Evolutionary conservation across 2,797 vertebrate genomes (phyloP).

Genomic region (Phylloscopus collybita): DNA sequence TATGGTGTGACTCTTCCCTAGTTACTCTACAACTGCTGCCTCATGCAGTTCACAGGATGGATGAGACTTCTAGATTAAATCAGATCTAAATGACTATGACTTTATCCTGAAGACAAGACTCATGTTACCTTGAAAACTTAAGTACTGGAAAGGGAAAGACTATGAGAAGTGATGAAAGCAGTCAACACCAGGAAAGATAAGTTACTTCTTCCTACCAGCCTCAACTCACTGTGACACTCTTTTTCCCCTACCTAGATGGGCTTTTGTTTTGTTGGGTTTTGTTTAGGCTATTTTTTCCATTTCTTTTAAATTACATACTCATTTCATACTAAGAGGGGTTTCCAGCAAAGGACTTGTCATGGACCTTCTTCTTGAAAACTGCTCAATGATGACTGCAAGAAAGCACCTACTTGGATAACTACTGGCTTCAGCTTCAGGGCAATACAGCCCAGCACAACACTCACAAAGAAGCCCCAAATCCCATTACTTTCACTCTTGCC

Average conservation of each 20-base stretch:
- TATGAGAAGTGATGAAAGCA: not conserved
- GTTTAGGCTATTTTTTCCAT: not conserved
- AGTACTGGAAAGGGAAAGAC: not conserved
- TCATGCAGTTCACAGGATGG: not conserved
- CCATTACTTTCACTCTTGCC: not conserved
- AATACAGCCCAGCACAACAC: not conserved
- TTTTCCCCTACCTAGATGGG: not conserved
- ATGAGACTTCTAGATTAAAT: not conserved
- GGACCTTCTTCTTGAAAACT: not conserved
- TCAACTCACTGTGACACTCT: not conserved
- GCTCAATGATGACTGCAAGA: not conserved
- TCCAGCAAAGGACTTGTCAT: not conserved
- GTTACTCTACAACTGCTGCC: not conserved
- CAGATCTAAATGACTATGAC: not conserved
- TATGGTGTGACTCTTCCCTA: not conserved
- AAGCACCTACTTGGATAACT: not conserved
- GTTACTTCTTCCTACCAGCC: not conserved
- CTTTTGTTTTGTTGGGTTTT: not conserved
- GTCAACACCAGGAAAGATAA: not conserved
- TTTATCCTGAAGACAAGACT: not conserved
- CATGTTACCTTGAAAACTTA: not conserved
- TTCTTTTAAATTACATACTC: not conserved
- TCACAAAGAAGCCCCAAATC: not conserved
- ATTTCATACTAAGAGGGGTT: not conserved
- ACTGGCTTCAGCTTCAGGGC: not conserved